Evolutionary conservation across 2,797 vertebrate genomes (phyloP).

Genomic region (Fistularia tabacaria): DNA sequence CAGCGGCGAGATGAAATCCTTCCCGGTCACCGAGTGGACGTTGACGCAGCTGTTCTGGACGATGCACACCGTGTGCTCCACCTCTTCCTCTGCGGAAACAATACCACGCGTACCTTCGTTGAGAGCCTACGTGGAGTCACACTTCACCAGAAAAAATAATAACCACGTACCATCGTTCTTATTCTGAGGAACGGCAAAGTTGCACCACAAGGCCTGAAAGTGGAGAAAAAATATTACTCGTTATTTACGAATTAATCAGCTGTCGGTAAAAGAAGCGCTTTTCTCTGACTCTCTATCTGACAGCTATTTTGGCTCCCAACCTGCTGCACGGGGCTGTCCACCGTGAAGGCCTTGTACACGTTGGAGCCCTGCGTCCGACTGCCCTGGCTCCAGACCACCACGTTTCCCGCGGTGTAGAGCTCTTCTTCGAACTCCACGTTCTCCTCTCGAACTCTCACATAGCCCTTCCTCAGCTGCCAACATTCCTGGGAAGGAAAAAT

Average conservation of each 20-base stretch:
- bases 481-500: conserved; percentile 77
- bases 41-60: conserved; percentile 91
- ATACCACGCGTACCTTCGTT: background rate
- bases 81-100: conserved; percentile 56
- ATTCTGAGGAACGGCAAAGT: conserved; percentile 84
- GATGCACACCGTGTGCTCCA: conserved; percentile 94
- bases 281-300: too few species aligned
- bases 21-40: conserved; percentile 90
- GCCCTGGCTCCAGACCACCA: conserved; percentile 96
- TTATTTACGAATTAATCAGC: background rate
- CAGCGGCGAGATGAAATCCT: conserved; percentile 93
- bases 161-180: conserved; percentile 65
- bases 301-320: conserved; percentile 46
- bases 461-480: conserved; percentile 90
- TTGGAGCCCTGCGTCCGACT: conserved; percentile 82
- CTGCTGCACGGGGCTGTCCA: conserved; percentile 92
- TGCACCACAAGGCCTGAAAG: conserved; percentile 92
- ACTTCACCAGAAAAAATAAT: background rate
- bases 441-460: conserved; percentile 75
- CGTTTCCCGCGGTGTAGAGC: conserved; percentile 88
- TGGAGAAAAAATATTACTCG: conserved; percentile 25
- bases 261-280: background rate
- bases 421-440: conserved; percentile 92
- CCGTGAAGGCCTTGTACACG: conserved; percentile 95
- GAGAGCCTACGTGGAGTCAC: background rate